Base-by-base conservation (phyloP, 2,888 invertebrate genomes). In the Heteromurus nitidus region DNA sequence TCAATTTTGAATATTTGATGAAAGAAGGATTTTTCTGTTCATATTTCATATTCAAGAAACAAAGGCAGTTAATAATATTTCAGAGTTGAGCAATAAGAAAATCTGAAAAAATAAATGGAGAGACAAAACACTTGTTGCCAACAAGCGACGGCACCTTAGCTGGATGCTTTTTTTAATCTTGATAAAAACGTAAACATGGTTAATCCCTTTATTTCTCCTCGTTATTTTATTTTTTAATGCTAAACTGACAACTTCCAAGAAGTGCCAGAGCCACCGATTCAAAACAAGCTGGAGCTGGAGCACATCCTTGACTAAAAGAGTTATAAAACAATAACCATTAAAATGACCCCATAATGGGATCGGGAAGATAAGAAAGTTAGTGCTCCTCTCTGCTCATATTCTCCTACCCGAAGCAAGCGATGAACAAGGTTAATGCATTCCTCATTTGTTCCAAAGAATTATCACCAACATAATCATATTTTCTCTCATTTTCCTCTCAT, bases 291-390 rank as follows among this genome's bases (percentile, higher is more conserved):
- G 13, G 7, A 36, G 13, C 36, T 36, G 36, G 36, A 55, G 55
- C 22, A 16, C 24, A 9, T 55, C 55, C 55, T 55, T 55, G 22
- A 22, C 22, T 36, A 36, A 36, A 55, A 22, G 5, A 5, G 20
- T n/a, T 31, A 62, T 62, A 62, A 62, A 62, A 31, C 62, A 30
- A 62, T 62, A 30, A 62, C 31, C n/a, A 31, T 31, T 31, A 31
- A 55, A 22, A 55, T 62, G n/a, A 31, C n/a, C 31, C 31, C 31
- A 31, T 62, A 62, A 62, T 62, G 62, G 62, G 62, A 62, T 62
- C n/a, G 20, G 5, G 11, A 31, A 2, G 31, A 62, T 31, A 62
- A 62, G 7, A 18, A 30, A 28, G n/a, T n/a, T n/a, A 30, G 5
- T 62, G 62, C 5, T 55, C 22, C 22, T 55, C 3, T 55, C 55